Conservation (phyloP, 2,888 invertebrate species). For the Incurvaria masculella region DNA sequence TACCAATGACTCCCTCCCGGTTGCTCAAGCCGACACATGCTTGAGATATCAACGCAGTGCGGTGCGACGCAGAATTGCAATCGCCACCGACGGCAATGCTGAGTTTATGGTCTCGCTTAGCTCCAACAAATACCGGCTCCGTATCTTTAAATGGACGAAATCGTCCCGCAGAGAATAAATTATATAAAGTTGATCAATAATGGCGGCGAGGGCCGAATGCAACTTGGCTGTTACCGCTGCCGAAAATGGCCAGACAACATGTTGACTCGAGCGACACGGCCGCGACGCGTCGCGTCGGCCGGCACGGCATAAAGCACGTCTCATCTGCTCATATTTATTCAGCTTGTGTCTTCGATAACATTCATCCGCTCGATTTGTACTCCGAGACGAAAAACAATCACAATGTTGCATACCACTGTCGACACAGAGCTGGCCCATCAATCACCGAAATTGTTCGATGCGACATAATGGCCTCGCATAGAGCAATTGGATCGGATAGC, state of each 20-base stretch:
- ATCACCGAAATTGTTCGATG: no score
- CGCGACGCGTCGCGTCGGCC: background rate
- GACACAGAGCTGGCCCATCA: no score
- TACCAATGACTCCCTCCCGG: background rate
- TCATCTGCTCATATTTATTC: background rate
- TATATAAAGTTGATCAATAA: constrained; percentile 40
- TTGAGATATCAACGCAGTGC: background rate
- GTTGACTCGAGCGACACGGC: background rate
- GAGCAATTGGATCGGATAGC: no score
- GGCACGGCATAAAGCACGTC: background rate
- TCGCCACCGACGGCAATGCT: background rate
- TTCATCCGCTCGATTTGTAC: background rate
- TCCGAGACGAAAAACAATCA: background rate
- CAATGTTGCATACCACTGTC: background rate
- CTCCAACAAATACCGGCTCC: background rate
- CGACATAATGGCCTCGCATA: no score
- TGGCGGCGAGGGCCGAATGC: constrained; percentile 35
- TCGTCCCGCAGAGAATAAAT: background rate
- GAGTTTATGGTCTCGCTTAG: background rate
- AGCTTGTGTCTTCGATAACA: background rate
- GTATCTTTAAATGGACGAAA: background rate
- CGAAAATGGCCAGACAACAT: background rate
- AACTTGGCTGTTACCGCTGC: constrained; percentile 10
- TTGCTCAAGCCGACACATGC: background rate
- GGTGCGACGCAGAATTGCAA: background rate